Conservation (phyloP, 1,140 invertebrate genomes). For the Panulirus ornatus region DNA sequence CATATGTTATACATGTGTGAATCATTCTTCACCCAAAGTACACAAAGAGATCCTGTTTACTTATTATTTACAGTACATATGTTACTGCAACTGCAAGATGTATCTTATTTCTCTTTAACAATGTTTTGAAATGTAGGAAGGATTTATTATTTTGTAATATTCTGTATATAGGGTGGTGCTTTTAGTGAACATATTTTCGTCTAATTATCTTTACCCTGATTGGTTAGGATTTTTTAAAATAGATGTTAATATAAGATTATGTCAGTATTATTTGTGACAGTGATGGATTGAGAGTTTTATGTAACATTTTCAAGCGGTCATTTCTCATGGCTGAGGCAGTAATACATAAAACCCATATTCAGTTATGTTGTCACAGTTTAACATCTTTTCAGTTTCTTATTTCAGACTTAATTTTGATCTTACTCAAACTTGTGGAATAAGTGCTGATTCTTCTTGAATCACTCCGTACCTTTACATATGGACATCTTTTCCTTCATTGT, state of each 20-base stretch:
- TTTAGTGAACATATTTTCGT: conserved; percentile 62
- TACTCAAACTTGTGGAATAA: not conserved
- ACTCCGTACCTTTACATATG: not conserved
- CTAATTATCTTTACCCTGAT: conserved; percentile 46
- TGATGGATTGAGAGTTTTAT: conserved; percentile 50
- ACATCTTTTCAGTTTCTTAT: not conserved
- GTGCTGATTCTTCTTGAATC: not conserved
- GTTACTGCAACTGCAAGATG: conserved; percentile 55
- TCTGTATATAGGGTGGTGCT: conserved; percentile 72
- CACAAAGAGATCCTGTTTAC: not conserved
- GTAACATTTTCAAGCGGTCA: conserved; percentile 28
- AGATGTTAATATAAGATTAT: conserved; percentile 60
- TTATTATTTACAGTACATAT: conserved; percentile 32
- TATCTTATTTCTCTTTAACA: conserved; percentile 45
- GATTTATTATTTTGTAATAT: conserved; percentile 63
- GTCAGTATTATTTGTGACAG: conserved; percentile 69
- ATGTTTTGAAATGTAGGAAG: conserved; percentile 47
- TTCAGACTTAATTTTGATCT: not conserved
- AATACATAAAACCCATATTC: conserved; percentile 45
- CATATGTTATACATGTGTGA: not conserved
- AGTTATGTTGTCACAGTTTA: conserved; percentile 45
- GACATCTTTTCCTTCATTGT: too few species aligned
- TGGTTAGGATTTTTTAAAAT: conserved; percentile 52
- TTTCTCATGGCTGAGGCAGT: conserved; percentile 46
- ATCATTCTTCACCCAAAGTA: conserved; percentile 13